These are phyloP conservation scores for Mormyrus iriodes DNA, from an alignment of 2,113 vertebrate genomes.

Conservation along the genomic window DNA sequence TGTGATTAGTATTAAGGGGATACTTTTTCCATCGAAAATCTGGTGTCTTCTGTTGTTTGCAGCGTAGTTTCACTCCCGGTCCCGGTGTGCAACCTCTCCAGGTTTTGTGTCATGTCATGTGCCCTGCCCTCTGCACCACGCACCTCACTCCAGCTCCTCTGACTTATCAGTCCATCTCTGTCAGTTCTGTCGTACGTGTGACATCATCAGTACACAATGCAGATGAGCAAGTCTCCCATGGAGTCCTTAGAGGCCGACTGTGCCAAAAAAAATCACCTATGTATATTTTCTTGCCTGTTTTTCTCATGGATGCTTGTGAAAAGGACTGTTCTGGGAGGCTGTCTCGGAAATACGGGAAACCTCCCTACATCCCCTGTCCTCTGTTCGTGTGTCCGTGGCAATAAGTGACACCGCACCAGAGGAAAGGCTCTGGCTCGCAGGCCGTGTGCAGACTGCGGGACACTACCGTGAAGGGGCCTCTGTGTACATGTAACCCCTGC, in stretches of 20 bases:
- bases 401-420: conserved; percentile 43
- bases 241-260: not conserved
- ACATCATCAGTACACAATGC: not conserved
- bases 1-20: conserved; percentile 3
- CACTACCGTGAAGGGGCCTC: conserved; percentile 46
- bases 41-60: conserved; percentile 4
- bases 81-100: not conserved
- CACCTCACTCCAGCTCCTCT: not conserved
- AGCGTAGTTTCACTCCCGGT: not conserved
- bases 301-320: conserved; percentile 9
- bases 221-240: not conserved
- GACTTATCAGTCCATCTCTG: not conserved
- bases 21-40: not conserved
- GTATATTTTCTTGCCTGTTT: not conserved
- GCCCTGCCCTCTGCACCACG: too few relatives aligned
- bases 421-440: conserved; percentile 35
- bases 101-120: not conserved
- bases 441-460: conserved; percentile 61
- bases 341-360: not conserved
- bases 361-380: not conserved
- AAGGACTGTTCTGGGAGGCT: not conserved
- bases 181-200: not conserved
- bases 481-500: conserved; percentile 18
- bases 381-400: conserved; percentile 51
- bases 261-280: not conserved